phyloP scores from a whole-genome alignment of 2,113 vertebrate species.

The Sinocyclocheilus anshuiensis region DNA sequence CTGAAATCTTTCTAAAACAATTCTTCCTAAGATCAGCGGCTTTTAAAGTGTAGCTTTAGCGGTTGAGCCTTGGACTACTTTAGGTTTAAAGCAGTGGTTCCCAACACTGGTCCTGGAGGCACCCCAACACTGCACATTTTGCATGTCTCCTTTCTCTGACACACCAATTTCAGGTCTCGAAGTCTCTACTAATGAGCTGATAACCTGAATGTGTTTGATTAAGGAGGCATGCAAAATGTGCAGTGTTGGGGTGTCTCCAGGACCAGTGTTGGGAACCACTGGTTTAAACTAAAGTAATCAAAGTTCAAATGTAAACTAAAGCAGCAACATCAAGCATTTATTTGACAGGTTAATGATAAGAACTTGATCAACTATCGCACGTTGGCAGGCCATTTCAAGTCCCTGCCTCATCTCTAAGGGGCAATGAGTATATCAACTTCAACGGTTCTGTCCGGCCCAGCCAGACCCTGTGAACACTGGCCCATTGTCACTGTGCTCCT shows the following conservation, averaged over 20 bases:
- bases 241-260: too few relatives aligned
- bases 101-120: too few relatives aligned
- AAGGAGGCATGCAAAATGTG: too few relatives aligned
- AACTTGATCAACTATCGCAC: background rate
- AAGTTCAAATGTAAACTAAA: background rate
- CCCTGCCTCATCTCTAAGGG: background rate
- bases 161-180: too few relatives aligned
- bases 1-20: background rate
- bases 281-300: background rate
- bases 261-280: too few relatives aligned
- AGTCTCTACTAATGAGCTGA: too few relatives aligned
- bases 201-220: too few relatives aligned
- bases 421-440: background rate
- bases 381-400: slow-evolving; percentile 4
- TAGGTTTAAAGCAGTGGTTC: too few relatives aligned
- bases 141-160: too few relatives aligned
- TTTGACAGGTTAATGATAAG: background rate
- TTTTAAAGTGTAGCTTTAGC: background rate
- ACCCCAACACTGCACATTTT: too few relatives aligned
- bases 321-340: background rate
- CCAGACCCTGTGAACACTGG: slow-evolving; percentile 44
- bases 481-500: slow-evolving; percentile 43
- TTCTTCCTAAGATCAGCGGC: background rate
- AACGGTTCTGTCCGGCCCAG: slow-evolving; percentile 4
- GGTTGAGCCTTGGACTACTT: too few relatives aligned